These are phyloP conservation scores for Campoletis sonorensis DNA, from an alignment of 1,140 invertebrate genomes.

Conservation along the genomic window DNA sequence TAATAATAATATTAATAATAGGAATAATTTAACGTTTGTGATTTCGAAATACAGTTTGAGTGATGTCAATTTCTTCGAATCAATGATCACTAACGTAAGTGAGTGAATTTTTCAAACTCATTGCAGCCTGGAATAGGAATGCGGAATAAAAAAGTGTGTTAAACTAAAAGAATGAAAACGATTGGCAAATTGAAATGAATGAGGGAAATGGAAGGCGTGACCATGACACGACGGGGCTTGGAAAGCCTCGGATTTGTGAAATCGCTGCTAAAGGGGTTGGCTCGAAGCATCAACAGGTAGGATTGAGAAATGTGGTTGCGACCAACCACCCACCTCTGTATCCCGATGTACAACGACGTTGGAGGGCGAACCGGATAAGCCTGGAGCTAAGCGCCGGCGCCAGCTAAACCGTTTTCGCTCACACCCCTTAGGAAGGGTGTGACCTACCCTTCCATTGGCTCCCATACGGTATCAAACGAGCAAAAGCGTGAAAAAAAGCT, in stretches of 20 bases:
- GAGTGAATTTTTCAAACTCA: too few relatives aligned
- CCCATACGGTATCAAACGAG: conserved; percentile 45
- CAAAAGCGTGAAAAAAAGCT: conserved; percentile 69
- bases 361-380: conserved; percentile 68
- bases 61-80: too few relatives aligned
- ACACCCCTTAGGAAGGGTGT: conserved; percentile 74
- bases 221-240: conserved; percentile 45
- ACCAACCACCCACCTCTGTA: conserved; percentile 60
- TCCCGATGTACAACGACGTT: background rate
- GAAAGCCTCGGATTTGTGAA: conserved; percentile 73
- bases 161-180: background rate
- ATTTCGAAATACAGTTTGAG: too few relatives aligned
- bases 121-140: background rate
- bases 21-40: too few relatives aligned
- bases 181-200: background rate
- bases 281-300: conserved; percentile 74
- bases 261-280: conserved; percentile 73
- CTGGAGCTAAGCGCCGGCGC: conserved; percentile 75
- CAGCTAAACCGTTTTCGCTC: conserved; percentile 66
- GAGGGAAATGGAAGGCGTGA: conserved; percentile 67
- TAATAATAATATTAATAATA: too few relatives aligned
- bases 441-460: conserved; percentile 70
- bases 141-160: background rate
- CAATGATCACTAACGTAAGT: too few relatives aligned
- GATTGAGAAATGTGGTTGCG: conserved; percentile 56